Percentiles rank a stretch among this genome's conserved stretches.
These are phyloP conservation scores for Lasiurus cinereus DNA, from an alignment of 2,113 vertebrate species.

Conservation along the genomic window DNA sequence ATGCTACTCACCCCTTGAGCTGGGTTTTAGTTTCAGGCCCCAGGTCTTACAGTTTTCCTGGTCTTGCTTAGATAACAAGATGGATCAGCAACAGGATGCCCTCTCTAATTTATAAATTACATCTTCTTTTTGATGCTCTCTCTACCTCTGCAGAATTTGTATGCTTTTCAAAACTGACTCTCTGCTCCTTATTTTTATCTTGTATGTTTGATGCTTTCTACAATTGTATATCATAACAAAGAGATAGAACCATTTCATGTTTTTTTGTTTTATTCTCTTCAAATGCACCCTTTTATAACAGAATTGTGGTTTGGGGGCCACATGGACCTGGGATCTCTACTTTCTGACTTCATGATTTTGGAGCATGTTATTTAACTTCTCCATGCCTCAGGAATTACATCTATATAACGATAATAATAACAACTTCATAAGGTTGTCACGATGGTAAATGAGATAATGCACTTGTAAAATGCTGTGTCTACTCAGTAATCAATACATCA, in stretches of 20 bases:
- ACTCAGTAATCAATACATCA: not conserved
- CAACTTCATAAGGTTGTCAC: not conserved
- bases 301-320: not conserved
- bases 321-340: not conserved
- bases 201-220: not conserved
- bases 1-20: not conserved
- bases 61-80: not conserved
- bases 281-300: not conserved
- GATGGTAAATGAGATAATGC: not conserved
- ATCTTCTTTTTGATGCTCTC: not conserved
- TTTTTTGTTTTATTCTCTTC: not conserved
- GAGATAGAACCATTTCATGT: not conserved
- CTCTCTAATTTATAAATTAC: not conserved
- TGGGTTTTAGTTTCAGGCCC: not conserved
- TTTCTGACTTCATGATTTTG: not conserved
- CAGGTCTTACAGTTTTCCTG: not conserved
- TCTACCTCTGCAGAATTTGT: not conserved
- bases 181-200: not conserved
- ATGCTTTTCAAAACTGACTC: not conserved
- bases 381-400: not conserved
- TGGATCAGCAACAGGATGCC: not conserved
- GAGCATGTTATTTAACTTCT: not conserved
- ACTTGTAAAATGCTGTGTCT: not conserved
- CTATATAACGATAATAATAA: not conserved
- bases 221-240: not conserved